phyloP scores from a whole-genome alignment of 2,888 invertebrate species.

The Pharmacophagus antenor region DNA sequence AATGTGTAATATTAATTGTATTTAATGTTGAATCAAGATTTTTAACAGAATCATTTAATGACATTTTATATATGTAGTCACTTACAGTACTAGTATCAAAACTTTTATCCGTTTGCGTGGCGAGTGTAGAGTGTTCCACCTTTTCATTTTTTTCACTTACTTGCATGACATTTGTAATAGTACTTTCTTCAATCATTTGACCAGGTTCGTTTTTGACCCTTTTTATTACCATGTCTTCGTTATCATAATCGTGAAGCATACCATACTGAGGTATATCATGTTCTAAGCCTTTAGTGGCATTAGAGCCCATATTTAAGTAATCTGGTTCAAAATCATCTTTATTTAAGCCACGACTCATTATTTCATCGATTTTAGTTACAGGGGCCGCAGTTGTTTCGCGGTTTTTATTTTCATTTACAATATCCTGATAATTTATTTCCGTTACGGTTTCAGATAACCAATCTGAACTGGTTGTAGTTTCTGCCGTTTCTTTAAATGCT shows the following conservation, averaged over 20 bases:
- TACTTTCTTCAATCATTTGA: slow-evolving; percentile 27
- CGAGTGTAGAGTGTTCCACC: slow-evolving; percentile 29
- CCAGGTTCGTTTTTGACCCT: slow-evolving; percentile 52
- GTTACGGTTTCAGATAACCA: slow-evolving; percentile 65
- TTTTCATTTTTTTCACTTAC: slow-evolving; percentile 16
- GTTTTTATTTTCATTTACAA: slow-evolving; percentile 52
- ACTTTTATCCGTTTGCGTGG: slow-evolving; percentile 24
- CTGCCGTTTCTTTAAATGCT: slow-evolving; percentile 35
- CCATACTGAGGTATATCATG: slow-evolving; percentile 58
- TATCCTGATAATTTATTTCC: slow-evolving; percentile 57
- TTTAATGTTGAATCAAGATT: slow-evolving; percentile 16
- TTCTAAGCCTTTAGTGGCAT: slow-evolving; percentile 49
- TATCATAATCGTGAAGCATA: slow-evolving; percentile 63
- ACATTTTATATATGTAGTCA: slow-evolving; percentile 61
- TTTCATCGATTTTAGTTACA: slow-evolving; percentile 53
- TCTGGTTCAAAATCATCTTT: slow-evolving; percentile 72
- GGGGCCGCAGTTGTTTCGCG: slow-evolving; percentile 52
- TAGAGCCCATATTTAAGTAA: slow-evolving; percentile 58
- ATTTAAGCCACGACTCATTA: slow-evolving; percentile 47
- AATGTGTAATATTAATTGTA: slow-evolving; percentile 16
- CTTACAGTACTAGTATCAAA: slow-evolving; percentile 61
- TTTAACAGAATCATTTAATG: slow-evolving; percentile 19
- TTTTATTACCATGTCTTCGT: slow-evolving; percentile 60
- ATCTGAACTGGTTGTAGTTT: slow-evolving; percentile 53
- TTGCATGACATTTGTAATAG: not conserved